Conservation (phyloP, 2,888 invertebrate species). For the Cybosia mesomella region DNA sequence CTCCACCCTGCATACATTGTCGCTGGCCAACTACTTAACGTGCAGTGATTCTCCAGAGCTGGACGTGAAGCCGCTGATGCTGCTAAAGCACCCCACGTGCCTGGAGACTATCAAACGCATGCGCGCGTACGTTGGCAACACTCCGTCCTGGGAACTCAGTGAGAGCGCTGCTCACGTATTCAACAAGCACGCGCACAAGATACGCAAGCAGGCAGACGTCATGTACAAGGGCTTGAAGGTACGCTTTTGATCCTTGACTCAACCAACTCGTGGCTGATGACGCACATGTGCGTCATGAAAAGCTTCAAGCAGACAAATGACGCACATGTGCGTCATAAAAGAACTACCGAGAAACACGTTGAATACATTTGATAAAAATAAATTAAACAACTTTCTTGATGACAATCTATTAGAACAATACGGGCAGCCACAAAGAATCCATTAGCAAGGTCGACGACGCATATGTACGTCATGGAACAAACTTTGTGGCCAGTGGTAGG, state of each 20-base stretch:
- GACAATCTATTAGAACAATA: no score
- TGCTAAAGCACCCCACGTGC: slow-evolving; percentile 93
- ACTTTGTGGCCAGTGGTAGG: no score
- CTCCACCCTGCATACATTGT: no score
- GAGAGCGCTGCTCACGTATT: slow-evolving; percentile 88
- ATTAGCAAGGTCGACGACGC: no score
- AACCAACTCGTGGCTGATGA: not conserved
- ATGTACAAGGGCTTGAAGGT: slow-evolving; percentile 75
- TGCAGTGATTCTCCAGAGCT: slow-evolving; percentile 72
- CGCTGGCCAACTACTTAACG: not conserved
- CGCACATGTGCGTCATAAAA: not conserved
- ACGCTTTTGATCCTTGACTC: not conserved
- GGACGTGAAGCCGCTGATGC: slow-evolving; percentile 90
- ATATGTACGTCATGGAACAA: no score
- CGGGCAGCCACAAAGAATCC: no score
- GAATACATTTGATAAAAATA: no score
- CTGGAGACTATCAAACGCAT: slow-evolving; percentile 92
- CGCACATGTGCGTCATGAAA: not conserved
- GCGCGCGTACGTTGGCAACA: slow-evolving; percentile 93
- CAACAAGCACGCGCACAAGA: slow-evolving; percentile 89
- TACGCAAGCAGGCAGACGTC: slow-evolving; percentile 90
- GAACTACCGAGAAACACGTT: no score
- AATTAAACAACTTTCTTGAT: no score
- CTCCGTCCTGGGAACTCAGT: slow-evolving; percentile 89
- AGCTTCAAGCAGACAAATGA: not conserved